Evolutionary conservation across 2,113 vertebrate species (phyloP), one percentile per base, ranked within the genome.

Genomic region (Pterophyllum scalare): DNA sequence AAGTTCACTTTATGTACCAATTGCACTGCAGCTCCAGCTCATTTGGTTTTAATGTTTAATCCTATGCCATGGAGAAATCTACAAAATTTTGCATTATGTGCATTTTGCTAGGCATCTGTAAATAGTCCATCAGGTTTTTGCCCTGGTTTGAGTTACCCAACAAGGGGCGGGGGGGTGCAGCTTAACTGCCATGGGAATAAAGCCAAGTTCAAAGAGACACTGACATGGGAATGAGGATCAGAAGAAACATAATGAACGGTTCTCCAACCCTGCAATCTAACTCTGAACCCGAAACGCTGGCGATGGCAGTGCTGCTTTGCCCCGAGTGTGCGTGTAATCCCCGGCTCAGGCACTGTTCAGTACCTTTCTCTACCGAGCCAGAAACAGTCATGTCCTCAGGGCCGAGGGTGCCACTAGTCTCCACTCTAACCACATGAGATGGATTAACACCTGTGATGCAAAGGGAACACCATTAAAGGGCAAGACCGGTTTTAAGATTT

Each of bases 321-420:
- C 85, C 59, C 46, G 38, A 61, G 57, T 59, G 74, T 75, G 72
- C 60, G 5, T 70, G 83, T 86, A 92, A 92, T 91, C 86, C 77
- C 43, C 8, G 1, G 77, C 75, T 87, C 84, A 82, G 64, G 70
- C 84, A 82, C 64, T 60, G 61, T 90, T 38, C n/a, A 13, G 38
- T 19, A 80, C 11, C 58, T 75, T 82, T 62, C 82, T 79, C 38
- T 7, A 38, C 65, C 58, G 74, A 87, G 76, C 72, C 80, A 81
- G 60, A 88, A 84, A 86, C 54, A 75, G 1, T 58, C 22, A 31
- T 56, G 58, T 76, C 86, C 77, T 85, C 49, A 1, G 75, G 81
- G 19, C 0, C 52, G 62, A 52, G 59, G 75, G 74, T 59, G 81
- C 70, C 28, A 59, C 82, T 2, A 24, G 56, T 85, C 85, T 81